phyloP scores from a whole-genome alignment of 2,113 vertebrate species.

The Solenodon paradoxus region DNA sequence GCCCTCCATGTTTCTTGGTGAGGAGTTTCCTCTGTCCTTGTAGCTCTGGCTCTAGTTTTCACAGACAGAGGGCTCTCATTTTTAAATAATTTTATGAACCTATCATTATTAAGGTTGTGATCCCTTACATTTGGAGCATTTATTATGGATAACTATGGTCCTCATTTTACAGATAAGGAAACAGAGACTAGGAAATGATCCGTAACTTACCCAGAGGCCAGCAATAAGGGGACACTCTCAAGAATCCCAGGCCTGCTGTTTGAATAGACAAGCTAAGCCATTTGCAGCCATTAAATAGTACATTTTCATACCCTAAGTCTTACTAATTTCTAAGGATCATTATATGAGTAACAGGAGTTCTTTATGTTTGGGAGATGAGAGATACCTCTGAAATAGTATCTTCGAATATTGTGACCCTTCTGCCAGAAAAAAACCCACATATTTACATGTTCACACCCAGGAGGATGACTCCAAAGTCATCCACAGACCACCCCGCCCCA shows the following conservation, averaged over 20 bases:
- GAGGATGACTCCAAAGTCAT: background rate
- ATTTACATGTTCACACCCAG: background rate
- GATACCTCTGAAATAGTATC: background rate
- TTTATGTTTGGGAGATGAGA: background rate
- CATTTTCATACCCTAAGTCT: background rate
- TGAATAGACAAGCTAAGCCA: background rate
- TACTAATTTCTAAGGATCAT: background rate
- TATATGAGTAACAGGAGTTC: background rate
- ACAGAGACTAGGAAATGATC: background rate
- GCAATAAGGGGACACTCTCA: background rate
- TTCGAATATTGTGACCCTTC: background rate
- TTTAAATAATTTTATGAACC: background rate
- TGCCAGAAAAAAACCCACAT: background rate
- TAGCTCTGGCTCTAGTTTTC: too few species aligned
- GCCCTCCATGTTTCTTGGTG: background rate
- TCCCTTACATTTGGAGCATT: background rate
- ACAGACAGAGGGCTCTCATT: background rate
- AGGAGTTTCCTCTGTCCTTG: background rate
- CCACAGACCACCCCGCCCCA: background rate
- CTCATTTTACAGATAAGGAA: background rate
- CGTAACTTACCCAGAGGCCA: background rate
- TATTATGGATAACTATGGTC: background rate
- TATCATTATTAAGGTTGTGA: background rate
- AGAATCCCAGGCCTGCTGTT: background rate
- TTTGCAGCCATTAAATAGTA: background rate